A percentile compares a stretch with the other conserved stretches of the same genome.
Evolutionary conservation across 1,140 invertebrate genomes (phyloP).

Genomic region (Trichomalopsis sarcophagae): DNA sequence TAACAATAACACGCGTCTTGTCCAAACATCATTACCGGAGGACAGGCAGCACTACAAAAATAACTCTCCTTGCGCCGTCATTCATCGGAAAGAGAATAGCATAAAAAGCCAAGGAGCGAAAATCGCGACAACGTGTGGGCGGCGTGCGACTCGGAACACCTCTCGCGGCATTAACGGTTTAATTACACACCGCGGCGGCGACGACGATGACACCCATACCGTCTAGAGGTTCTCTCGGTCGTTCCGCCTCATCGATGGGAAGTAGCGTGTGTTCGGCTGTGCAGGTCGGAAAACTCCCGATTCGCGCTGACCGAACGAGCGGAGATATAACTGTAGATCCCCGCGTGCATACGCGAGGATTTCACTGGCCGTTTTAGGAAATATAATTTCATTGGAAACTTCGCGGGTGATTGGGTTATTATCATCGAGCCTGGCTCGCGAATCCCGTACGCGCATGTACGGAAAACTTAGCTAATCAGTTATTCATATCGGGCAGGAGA

Average conservation of each 20-base stretch:
- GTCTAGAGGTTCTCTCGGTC: background rate
- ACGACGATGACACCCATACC: slow-evolving; percentile 8
- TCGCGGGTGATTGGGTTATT: too few relatives aligned
- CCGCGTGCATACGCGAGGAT: background rate
- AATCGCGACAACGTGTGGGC: background rate
- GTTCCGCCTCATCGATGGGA: background rate
- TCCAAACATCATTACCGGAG: slow-evolving; percentile 28
- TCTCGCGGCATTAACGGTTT: slow-evolving; percentile 40
- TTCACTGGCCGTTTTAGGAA: background rate
- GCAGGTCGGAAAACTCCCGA: background rate
- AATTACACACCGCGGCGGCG: slow-evolving; percentile 13
- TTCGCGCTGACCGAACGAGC: background rate
- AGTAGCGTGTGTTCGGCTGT: background rate
- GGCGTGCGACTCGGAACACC: slow-evolving; percentile 33
- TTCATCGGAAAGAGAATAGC: background rate
- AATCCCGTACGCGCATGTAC: background rate
- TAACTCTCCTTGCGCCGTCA: background rate
- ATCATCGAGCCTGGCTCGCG: background rate
- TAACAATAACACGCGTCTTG: slow-evolving; percentile 30
- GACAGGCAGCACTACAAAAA: slow-evolving; percentile 12
- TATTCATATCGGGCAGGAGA: too few relatives aligned
- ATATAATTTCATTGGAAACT: background rate
- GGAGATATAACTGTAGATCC: background rate
- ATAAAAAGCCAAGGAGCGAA: background rate
- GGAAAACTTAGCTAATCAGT: too few relatives aligned